These are phyloP conservation scores for Argopecten irradians DNA, from an alignment of 1,140 invertebrate genomes.

Conservation along the genomic window DNA sequence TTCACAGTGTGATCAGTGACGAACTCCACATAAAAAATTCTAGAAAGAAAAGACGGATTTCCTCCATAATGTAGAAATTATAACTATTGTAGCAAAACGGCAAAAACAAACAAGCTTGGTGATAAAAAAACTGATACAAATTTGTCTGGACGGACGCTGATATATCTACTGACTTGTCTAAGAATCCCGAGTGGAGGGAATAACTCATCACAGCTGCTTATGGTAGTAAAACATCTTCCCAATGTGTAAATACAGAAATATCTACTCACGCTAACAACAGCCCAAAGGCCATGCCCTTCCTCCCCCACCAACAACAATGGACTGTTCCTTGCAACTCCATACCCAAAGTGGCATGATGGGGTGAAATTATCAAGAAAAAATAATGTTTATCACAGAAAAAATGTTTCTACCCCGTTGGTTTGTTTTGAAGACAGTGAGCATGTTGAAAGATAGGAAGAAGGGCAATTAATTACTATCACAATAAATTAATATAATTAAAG, in stretches of 20 bases:
- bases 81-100: neutral
- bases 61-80: slow-evolving; percentile 11
- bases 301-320: neutral
- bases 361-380: neutral
- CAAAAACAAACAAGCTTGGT: slow-evolving; percentile 15
- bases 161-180: slow-evolving; percentile 11
- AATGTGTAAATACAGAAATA: neutral
- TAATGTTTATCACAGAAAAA: neutral
- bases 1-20: neutral
- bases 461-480: neutral
- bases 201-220: slow-evolving; percentile 21
- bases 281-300: neutral
- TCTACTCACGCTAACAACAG: slow-evolving; percentile 5
- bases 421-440: neutral
- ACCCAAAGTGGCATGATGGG: neutral
- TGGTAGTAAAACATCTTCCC: neutral
- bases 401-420: neutral
- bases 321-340: neutral
- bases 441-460: neutral
- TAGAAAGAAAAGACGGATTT: slow-evolving; percentile 9
- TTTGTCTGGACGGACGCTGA: slow-evolving; percentile 19
- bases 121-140: slow-evolving; percentile 19
- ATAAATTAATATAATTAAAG: neutral
- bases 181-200: neutral
- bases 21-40: slow-evolving; percentile 22